Base-by-base conservation (phyloP, 2,113 vertebrate genomes). In the Colistium nudipinnis region DNA sequence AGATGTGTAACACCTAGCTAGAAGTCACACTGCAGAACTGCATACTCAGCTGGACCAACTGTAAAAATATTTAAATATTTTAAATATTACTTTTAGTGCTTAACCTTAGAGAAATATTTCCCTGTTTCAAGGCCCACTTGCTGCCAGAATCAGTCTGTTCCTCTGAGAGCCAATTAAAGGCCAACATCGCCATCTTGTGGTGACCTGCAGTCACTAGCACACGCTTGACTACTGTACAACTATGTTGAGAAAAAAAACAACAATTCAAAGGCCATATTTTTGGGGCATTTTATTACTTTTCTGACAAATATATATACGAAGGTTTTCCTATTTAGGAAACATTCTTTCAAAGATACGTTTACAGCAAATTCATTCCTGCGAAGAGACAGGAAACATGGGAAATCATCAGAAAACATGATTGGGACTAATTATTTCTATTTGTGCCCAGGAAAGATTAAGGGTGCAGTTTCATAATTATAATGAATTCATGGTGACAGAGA, bases 221-320 rank as follows among this genome's bases (percentile, higher is more conserved):
- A 28, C 1, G 4, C 1, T 8, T 12, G 3, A 57, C 10, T 30
- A 20, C 43, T 7, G 3, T 1, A 13, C 3, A 62, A 36, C 11
- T 6, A 35, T 0, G 5, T 27, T 17, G 27, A 16, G 2, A 1
- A 17, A 31, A 20, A 12, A 49, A 10, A 16, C 41, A 39, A 36
- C 27, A 36, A n/a, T 3, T 7, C 9, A 70, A 57, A 30, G 66
- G 14, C 9, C 7, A 25, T 82, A 47, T 83, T 90, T 92, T 91
- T 84, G 68, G 78, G 89, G 68, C 48, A 73, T 92, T 92, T 93
- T 91, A 90, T 90, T 93, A 81, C 80, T 92, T 94, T 92, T 93
- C 92, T 91, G 91, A 93, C 93, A 93, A 93, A 93, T 93, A 94
- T 93, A 94, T 93, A 93, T 92, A 91, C 91, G 90, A 91, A 90